phyloP scores from a whole-genome alignment of 2,113 vertebrate species.

The Puffinus mauretanicus region DNA sequence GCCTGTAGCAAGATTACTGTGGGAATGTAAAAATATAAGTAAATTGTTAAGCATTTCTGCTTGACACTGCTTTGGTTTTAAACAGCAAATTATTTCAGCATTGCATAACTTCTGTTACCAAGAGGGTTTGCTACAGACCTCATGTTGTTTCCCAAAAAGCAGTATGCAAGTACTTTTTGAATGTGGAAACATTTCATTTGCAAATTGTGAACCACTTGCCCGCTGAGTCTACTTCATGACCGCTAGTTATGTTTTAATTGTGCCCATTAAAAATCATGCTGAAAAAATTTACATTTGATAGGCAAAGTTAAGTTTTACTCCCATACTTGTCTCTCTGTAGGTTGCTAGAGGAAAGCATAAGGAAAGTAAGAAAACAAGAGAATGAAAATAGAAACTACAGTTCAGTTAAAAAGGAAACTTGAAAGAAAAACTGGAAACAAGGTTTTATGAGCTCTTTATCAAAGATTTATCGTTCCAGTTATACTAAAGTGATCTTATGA shows the following conservation, averaged over 20 bases:
- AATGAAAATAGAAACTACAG: slow-evolving; percentile 86
- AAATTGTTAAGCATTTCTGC: slow-evolving; percentile 75
- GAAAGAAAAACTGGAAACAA: slow-evolving; percentile 71
- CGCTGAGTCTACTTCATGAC: slow-evolving; percentile 95
- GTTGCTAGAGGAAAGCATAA: slow-evolving; percentile 98
- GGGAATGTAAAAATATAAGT: slow-evolving; percentile 75
- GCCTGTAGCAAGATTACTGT: slow-evolving; percentile 84
- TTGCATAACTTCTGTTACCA: slow-evolving; percentile 66
- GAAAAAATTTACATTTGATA: slow-evolving; percentile 99
- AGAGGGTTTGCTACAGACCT: slow-evolving; percentile 78
- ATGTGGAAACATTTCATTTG: slow-evolving; percentile 74
- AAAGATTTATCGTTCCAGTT: slow-evolving; percentile 51
- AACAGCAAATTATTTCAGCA: slow-evolving; percentile 85
- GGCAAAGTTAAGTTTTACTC: slow-evolving; percentile 99
- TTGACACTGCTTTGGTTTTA: slow-evolving; percentile 73
- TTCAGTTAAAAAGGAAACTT: slow-evolving; percentile 74
- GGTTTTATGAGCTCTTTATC: slow-evolving; percentile 53
- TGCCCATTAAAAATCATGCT: slow-evolving; percentile 98
- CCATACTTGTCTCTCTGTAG: slow-evolving; percentile 99
- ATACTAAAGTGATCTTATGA: slow-evolving; percentile 45
- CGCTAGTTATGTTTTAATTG: slow-evolving; percentile 93
- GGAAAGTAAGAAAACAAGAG: slow-evolving; percentile 90
- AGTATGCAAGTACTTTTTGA: slow-evolving; percentile 69
- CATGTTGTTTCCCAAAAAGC: slow-evolving; percentile 65
- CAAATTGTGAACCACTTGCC: slow-evolving; percentile 98